These are phyloP conservation scores for Rhadinocentrus ornatus DNA, from an alignment of 2,797 vertebrate genomes.

Conservation along the genomic window DNA sequence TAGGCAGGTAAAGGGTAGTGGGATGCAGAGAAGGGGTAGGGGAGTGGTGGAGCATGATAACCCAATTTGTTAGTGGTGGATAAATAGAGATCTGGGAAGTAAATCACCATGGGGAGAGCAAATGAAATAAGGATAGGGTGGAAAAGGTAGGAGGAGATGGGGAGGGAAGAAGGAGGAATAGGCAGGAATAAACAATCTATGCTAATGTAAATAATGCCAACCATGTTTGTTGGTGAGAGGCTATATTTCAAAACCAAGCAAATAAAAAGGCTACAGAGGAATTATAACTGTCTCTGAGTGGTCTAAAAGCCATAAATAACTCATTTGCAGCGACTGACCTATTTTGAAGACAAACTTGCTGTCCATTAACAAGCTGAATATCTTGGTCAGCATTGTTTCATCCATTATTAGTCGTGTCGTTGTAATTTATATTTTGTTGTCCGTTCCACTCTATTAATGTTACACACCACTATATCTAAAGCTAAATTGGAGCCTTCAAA, in stretches of 20 bases:
- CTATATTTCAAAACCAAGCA: conserved; percentile 75
- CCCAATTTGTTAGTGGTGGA: conserved; percentile 80
- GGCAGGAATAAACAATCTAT: conserved; percentile 67
- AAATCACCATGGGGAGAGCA: conserved; percentile 74
- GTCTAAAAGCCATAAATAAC: conserved; percentile 65
- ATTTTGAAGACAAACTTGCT: conserved; percentile 54
- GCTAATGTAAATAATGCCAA: conserved; percentile 76
- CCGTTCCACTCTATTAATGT: conserved; percentile 24
- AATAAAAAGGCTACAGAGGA: conserved; percentile 67
- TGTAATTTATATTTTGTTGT: conserved; percentile 24
- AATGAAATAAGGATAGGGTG: conserved; percentile 73
- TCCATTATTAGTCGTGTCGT: conserved; percentile 10
- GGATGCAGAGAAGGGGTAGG: conserved; percentile 47
- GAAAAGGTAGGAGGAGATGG: conserved; percentile 41
- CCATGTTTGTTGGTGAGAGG: conserved; percentile 55
- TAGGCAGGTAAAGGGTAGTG: conserved; percentile 49
- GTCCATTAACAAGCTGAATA: conserved; percentile 37
- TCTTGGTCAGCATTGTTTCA: conserved; percentile 38
- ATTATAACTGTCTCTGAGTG: conserved; percentile 58
- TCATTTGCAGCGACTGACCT: conserved; percentile 54
- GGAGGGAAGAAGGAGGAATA: conserved; percentile 37
- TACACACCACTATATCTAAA: conserved; percentile 5
- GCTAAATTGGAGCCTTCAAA: conserved; percentile 6
- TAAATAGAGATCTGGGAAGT: conserved; percentile 80
- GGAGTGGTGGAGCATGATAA: conserved; percentile 75